A percentile compares a stretch with the other conserved stretches of the same genome.
Evolutionary conservation across 2,888 invertebrate genomes (phyloP).

Genomic region (Orthosia cruda): DNA sequence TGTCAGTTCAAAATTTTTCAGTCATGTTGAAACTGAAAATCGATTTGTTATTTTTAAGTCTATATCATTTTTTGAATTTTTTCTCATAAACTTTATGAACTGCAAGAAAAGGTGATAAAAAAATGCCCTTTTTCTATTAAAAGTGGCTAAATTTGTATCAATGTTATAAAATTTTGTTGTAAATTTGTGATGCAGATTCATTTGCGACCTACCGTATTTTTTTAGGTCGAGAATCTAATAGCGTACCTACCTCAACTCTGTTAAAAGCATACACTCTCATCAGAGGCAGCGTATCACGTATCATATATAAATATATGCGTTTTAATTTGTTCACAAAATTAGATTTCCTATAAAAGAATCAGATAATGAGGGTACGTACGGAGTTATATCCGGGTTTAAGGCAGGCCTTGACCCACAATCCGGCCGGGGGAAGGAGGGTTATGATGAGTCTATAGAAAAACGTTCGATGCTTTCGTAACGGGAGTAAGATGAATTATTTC

Average conservation of each 20-base stretch:
- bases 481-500: conserved; percentile 60
- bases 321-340: conserved; percentile 65
- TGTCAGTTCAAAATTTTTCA: too few species aligned
- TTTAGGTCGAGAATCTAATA: neutral
- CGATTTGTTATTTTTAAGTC: neutral
- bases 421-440: conserved; percentile 49
- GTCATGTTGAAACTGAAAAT: too few species aligned
- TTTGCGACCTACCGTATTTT: neutral
- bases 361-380: conserved; percentile 62
- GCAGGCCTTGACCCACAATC: conserved; percentile 63
- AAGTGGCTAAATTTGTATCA: too few species aligned
- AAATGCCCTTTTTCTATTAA: too few species aligned
- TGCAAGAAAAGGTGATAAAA: too few species aligned
- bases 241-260: neutral
- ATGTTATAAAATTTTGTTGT: too few species aligned
- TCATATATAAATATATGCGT: conserved; percentile 37
- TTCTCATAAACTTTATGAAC: neutral
- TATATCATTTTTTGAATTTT: neutral
- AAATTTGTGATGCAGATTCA: neutral
- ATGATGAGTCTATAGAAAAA: conserved; percentile 67
- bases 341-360: conserved; percentile 67
- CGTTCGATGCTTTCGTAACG: conserved; percentile 52
- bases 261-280: neutral
- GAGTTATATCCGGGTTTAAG: conserved; percentile 63
- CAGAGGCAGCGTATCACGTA: conserved; percentile 21